These are phyloP conservation scores for Myocastor coypus DNA, from an alignment of 2,113 vertebrate genomes.

Conservation along the genomic window DNA sequence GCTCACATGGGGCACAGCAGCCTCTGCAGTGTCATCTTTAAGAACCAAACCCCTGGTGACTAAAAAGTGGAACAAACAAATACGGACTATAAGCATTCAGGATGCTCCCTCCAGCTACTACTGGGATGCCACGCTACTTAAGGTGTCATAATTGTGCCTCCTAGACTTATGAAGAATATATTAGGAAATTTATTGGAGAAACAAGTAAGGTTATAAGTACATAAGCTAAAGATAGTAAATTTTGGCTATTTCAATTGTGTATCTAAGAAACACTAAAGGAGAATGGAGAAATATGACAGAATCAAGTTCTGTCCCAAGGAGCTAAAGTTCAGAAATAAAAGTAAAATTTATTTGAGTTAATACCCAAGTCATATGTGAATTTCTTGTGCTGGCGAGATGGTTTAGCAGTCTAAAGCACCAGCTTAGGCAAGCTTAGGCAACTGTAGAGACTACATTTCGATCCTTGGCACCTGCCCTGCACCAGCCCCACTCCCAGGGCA, in stretches of 20 bases:
- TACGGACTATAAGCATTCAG: conserved; percentile 29
- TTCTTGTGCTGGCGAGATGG: no score
- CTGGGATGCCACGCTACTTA: background rate
- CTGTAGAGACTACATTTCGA: no score
- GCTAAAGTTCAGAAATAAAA: conserved; percentile 52
- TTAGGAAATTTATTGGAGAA: background rate
- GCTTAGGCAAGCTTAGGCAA: no score
- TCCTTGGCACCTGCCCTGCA: no score
- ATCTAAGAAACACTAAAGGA: conserved; percentile 7
- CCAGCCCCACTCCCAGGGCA: no score
- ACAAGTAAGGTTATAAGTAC: background rate
- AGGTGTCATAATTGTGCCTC: background rate
- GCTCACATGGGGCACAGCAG: background rate
- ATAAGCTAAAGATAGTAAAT: background rate
- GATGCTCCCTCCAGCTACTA: background rate
- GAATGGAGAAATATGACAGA: background rate
- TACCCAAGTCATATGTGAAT: background rate
- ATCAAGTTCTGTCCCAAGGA: background rate
- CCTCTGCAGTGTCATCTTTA: background rate
- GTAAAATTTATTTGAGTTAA: conserved; percentile 13
- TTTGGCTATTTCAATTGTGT: conserved; percentile 42
- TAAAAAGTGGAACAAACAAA: conserved; percentile 47
- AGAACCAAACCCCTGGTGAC: conserved; percentile 40
- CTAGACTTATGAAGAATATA: background rate
- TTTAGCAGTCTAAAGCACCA: no score